Base-by-base conservation (phyloP, 1,140 invertebrate species). In the Drosophila varians region DNA sequence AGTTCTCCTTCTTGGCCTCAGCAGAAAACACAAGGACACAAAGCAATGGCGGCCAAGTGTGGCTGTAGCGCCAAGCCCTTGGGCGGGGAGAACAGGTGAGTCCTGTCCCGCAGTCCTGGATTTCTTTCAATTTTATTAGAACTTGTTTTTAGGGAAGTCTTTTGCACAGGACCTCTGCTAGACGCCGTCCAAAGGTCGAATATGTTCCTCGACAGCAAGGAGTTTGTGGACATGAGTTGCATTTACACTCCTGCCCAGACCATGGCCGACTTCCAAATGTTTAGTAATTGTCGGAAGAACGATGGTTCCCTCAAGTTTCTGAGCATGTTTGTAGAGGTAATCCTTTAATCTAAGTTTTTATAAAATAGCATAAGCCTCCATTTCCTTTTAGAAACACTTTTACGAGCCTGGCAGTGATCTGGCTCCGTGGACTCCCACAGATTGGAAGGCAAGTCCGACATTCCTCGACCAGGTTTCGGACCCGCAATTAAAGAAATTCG, bases 151-250 rank as follows among this genome's bases (percentile, higher is more conserved):
- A 97, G 96, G 79, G 70, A 93, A 75, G 95, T 98, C 60, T 98
- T 97, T 90, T 98, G 97, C 78, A 92, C 94, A 62, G 97, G 97
- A 0, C 92, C 93, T 0, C 91, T 98, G 2, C 92, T 98, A 53
- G 93, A 96, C 49, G 95, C 95, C 0, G 93, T 98, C 8, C 97
- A 98, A 91, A 93, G 95, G 89, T 93, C 95, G 0, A 92, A 93
- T 19, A 92, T 98, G 12, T 97, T 94, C 91, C 91, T 93, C 7
- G 97, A 98, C 92, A 97, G 96, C 53, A 99, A 98, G 90, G 95
- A 96, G 7, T 99, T 98, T 91, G 97, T 98, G 4, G 97, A 98
- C 86, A 96, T 97, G 93, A 95, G 95, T 87, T 92, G 97, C 54
- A 94, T 94, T 68, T 91, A 93, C 31, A 91, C 94, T 3, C 94